Base-by-base conservation (phyloP, 1,140 invertebrate genomes). In the Caenorhabditis inopinata region DNA sequence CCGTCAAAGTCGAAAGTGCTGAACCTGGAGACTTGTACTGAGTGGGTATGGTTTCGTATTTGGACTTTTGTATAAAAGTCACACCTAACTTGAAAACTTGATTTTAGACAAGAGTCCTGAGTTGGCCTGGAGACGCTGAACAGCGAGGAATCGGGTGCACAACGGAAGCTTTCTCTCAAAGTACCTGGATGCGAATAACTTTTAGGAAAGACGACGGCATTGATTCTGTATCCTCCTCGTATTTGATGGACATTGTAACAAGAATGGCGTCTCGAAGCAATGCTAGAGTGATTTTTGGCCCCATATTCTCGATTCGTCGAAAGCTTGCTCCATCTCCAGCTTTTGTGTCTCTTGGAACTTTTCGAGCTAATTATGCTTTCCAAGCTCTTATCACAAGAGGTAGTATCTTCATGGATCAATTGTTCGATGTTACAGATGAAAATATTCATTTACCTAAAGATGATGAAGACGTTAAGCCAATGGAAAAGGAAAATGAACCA, bases 341-440 rank as follows among this genome's bases (percentile, higher is more conserved):
- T 47, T 14, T 81, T 18, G 16, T 6, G 6, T 48, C 42, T 29
- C n/a, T 81, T 1, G 80, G 80, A 38, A 68, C 82, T 1, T 83
- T 82, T 47, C 49, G 82, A 35, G 79, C 80, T 18, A 73, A 83
- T 29, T 83, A 83, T 32, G 75, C 74, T 42, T 47, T 83, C 42
- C 46, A 83, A 74, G 82, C 82, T 9, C 38, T 82, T 32, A 62
- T 81, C 16, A 62, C 79, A 0, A 38, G 82, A 35, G 82, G 82
- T 32, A 78, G 47, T 45, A 46, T 81, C 0, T 75, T 83, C n/a
- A 83, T 58, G 42, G 82, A 83, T 45, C 80, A 83, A 32, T 29
- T 80, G 7, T 83, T 82, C 29, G 74, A 77, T 45, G 35, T 18
- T 4, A 73, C 47, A 23, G 68, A 82, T 38, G 25, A 14, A 0